These are phyloP conservation scores for Akabosia matsudoensis DNA, from an alignment of 1,140 invertebrate genomes.

Conservation along the genomic window DNA sequence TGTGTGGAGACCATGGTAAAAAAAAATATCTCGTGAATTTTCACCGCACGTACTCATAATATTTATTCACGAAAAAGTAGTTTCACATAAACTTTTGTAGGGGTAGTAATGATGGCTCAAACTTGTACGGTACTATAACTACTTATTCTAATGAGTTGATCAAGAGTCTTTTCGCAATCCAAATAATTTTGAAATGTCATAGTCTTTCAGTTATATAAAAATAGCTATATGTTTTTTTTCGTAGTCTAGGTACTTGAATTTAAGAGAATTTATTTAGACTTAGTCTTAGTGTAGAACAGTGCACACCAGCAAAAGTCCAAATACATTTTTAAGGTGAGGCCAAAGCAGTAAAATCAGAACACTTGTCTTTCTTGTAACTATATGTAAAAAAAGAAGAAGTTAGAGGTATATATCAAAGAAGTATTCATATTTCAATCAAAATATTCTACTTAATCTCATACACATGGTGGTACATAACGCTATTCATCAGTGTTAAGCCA, in stretches of 20 bases:
- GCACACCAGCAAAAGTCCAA: neutral
- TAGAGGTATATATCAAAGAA: too few relatives aligned
- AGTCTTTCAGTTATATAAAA: conserved; percentile 11
- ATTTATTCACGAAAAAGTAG: neutral
- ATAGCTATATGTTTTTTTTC: too few relatives aligned
- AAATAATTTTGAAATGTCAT: conserved; percentile 1
- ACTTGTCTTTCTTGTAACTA: conserved; percentile 5
- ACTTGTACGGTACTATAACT: neutral
- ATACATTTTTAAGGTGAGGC: neutral
- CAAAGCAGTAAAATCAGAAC: neutral
- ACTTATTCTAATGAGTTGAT: neutral
- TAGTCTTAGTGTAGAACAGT: neutral
- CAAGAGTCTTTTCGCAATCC: conserved; percentile 11
- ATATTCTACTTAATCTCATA: neutral
- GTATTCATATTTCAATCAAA: neutral
- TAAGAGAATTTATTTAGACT: neutral
- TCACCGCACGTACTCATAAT: neutral
- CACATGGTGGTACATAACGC: too few relatives aligned
- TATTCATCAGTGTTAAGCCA: too few relatives aligned
- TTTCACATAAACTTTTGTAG: neutral
- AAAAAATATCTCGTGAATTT: conserved; percentile 1
- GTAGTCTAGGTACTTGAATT: neutral
- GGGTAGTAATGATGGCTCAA: neutral
- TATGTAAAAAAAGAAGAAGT: neutral
- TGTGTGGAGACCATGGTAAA: conserved; percentile 26